phyloP scores from a whole-genome alignment of 2,113 vertebrate species.

The Oryctolagus cuniculus region mOryCun1.1 NC_091445.1:92647001-92647500 shows the following conservation, averaged over 20 bases:
- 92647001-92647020: fast-evolving
- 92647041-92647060: fast-evolving
- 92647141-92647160: neutral
- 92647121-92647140: neutral
- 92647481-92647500: too few species aligned
- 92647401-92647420: too few species aligned
- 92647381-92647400: too few species aligned
- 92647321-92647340: too few species aligned
- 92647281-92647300: too few species aligned
- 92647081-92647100: fast-evolving
- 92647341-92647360: too few species aligned
- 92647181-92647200: fast-evolving
- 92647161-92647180: neutral
- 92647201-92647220: neutral
- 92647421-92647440: too few species aligned
- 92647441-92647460: too few species aligned
- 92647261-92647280: fast-evolving
- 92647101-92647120: neutral
- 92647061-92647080: fast-evolving
- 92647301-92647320: too few species aligned
- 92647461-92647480: too few species aligned
- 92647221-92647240: neutral
- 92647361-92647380: too few species aligned
- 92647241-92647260: fast-evolving
- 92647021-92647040: fast-evolving